A percentile compares a stretch with the other conserved stretches of the same genome.
Evolutionary conservation across 2,113 vertebrate genomes (phyloP).

Genomic region (Aplodontia rufa): DNA sequence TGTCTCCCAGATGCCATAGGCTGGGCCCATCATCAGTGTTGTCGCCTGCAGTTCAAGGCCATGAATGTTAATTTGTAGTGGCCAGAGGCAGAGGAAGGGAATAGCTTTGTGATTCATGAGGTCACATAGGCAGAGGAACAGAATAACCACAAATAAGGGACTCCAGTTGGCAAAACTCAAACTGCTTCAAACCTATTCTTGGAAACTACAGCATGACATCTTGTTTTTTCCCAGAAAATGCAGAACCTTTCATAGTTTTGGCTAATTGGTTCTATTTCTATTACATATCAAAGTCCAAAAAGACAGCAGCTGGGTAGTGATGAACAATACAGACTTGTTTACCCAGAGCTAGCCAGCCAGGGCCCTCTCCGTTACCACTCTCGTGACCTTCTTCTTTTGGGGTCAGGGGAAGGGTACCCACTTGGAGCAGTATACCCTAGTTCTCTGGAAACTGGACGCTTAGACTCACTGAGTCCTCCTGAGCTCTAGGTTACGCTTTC

Average conservation of each 20-base stretch:
- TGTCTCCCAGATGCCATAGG: not conserved
- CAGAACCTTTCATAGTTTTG: slow-evolving; percentile 73
- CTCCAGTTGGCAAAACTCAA: slow-evolving; percentile 79
- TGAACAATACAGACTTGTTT: not conserved
- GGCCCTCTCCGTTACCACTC: not conserved
- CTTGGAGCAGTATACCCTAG: not conserved
- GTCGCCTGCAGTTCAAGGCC: not conserved
- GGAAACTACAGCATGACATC: slow-evolving; percentile 74
- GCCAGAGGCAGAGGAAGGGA: not conserved
- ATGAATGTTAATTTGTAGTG: not conserved
- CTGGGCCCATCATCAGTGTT: not conserved
- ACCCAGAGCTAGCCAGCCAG: not conserved
- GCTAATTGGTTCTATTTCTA: slow-evolving; percentile 74
- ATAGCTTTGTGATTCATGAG: slow-evolving; percentile 73
- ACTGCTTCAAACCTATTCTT: slow-evolving; percentile 82
- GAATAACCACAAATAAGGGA: slow-evolving; percentile 80
- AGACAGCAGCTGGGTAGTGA: slow-evolving; percentile 61
- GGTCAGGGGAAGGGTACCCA: not conserved
- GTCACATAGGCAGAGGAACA: slow-evolving; percentile 65
- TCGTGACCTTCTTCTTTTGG: not conserved
- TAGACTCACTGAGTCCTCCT: not conserved
- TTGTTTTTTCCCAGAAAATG: slow-evolving; percentile 81
- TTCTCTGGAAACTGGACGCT: slow-evolving; percentile 12
- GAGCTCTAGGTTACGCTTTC: not conserved
- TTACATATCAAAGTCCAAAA: slow-evolving; percentile 76